phyloP scores from a whole-genome alignment of 2,113 vertebrate species.

The Crotalus horridus region DNA sequence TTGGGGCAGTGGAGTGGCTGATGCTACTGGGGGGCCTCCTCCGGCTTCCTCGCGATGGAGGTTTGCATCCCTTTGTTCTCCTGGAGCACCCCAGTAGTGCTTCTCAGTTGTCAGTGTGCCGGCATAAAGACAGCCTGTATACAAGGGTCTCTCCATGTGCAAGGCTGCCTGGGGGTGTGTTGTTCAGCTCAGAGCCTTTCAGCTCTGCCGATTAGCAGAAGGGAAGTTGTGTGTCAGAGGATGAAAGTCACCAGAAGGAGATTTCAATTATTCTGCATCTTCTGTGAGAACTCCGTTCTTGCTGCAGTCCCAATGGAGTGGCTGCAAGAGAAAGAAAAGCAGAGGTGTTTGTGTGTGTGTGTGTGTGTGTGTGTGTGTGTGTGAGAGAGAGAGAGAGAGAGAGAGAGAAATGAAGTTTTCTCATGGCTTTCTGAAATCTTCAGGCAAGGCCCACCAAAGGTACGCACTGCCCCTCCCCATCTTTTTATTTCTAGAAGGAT shows the following conservation, averaged over 20 bases:
- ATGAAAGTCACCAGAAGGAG: conserved; percentile 74
- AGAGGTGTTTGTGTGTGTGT: not conserved
- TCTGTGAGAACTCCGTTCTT: conserved; percentile 57
- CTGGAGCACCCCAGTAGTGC: not conserved
- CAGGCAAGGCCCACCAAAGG: not conserved
- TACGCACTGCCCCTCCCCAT: not conserved
- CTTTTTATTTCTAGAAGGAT: not conserved
- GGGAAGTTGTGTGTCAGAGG: conserved; percentile 47
- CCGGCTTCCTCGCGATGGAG: too few relatives aligned
- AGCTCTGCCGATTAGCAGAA: conserved; percentile 36
- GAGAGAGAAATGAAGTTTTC: conserved; percentile 17
- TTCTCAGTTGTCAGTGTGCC: not conserved
- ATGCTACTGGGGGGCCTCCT: too few relatives aligned
- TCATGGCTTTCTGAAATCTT: conserved; percentile 5
- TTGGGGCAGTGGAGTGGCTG: too few relatives aligned
- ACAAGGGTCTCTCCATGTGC: not conserved
- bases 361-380: too few relatives aligned
- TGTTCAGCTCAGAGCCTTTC: conserved; percentile 41
- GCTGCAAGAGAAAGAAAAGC: conserved; percentile 41
- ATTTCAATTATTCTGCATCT: conserved; percentile 70
- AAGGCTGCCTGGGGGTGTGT: not conserved
- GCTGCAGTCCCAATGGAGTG: conserved; percentile 58
- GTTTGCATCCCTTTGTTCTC: not conserved
- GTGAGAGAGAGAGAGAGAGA: not conserved
- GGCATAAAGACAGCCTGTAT: not conserved